A percentile compares a stretch with the other conserved stretches of the same genome.
phyloP scores from a whole-genome alignment of 1,140 invertebrate genomes.

The honey bee (Apis mellifera) region DNA sequence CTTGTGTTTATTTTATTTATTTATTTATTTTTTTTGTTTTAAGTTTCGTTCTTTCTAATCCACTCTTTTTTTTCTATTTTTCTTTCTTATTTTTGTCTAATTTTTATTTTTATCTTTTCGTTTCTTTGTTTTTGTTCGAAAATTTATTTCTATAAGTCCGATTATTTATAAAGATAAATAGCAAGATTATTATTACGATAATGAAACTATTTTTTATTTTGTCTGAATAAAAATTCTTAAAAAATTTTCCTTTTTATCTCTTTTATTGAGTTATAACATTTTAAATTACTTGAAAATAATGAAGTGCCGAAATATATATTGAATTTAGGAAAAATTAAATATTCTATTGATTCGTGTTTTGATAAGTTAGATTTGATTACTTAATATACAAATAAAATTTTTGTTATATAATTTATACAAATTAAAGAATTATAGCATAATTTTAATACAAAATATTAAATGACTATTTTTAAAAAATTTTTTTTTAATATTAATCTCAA shows the following conservation, averaged over 20 bases:
- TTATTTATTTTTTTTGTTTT: neutral
- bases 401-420: neutral
- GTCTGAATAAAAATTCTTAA: neutral
- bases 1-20: conserved; percentile 42
- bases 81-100: neutral
- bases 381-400: neutral
- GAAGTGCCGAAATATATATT: neutral
- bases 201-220: neutral
- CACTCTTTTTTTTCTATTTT: too few species aligned
- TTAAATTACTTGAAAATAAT: neutral
- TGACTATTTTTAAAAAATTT: too few species aligned
- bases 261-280: neutral
- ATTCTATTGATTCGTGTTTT: neutral
- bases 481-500: too few species aligned
- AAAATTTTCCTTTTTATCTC: neutral
- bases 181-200: neutral
- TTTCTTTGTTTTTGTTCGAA: neutral
- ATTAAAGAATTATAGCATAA: neutral
- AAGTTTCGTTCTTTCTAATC: conserved; percentile 1
- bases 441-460: neutral
- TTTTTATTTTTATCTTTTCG: neutral
- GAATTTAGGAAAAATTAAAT: neutral
- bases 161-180: conserved; percentile 5
- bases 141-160: too few species aligned
- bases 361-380: neutral